Evolutionary conservation across 2,888 invertebrate species (phyloP).

Genomic region (Prosopocoilus inquinatus): DNA sequence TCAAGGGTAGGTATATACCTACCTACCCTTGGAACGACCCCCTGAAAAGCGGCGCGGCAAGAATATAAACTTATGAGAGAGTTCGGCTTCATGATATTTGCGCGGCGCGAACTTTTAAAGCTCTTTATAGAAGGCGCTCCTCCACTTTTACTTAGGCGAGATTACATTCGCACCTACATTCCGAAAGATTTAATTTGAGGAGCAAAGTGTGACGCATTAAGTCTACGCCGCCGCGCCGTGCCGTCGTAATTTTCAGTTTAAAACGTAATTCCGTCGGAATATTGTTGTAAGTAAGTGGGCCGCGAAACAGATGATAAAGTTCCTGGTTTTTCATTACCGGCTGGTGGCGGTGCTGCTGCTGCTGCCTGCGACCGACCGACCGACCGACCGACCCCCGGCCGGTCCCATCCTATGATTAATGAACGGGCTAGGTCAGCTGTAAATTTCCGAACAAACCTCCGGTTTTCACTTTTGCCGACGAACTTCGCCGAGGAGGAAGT

Average conservation of each 20-base stretch:
- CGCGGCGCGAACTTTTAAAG: conserved; percentile 26
- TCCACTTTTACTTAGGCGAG: conserved; percentile 25
- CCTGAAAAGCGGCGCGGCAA: conserved; percentile 17
- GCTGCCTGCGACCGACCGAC: no score
- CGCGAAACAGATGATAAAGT: conserved; percentile 42
- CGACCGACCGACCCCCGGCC: no score
- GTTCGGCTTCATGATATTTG: conserved; percentile 28
- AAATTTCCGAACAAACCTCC: conserved; percentile 35
- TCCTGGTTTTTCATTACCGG: conserved; percentile 40
- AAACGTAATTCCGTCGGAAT: conserved; percentile 35
- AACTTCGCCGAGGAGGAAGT: not conserved
- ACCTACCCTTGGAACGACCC: conserved; percentile 23
- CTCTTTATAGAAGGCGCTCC: conserved; percentile 27
- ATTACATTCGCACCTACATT: conserved; percentile 26
- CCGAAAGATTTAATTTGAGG: conserved; percentile 24
- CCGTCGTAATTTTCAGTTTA: conserved; percentile 17
- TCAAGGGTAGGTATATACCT: conserved; percentile 12
- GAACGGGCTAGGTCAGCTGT: conserved; percentile 40
- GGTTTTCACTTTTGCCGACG: conserved; percentile 26
- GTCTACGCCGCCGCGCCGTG: no score
- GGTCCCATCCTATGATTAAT: conserved; percentile 41
- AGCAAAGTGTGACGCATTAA: conserved; percentile 12
- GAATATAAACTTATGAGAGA: conserved; percentile 24
- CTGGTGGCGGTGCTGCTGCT: conserved; percentile 24
- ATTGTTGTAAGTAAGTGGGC: conserved; percentile 38